Percentiles rank a stretch among this genome's conserved stretches.
Evolutionary conservation across 92 coral and sea anemone species (phyloP).

Genomic region (Phenganax marumi): DNA sequence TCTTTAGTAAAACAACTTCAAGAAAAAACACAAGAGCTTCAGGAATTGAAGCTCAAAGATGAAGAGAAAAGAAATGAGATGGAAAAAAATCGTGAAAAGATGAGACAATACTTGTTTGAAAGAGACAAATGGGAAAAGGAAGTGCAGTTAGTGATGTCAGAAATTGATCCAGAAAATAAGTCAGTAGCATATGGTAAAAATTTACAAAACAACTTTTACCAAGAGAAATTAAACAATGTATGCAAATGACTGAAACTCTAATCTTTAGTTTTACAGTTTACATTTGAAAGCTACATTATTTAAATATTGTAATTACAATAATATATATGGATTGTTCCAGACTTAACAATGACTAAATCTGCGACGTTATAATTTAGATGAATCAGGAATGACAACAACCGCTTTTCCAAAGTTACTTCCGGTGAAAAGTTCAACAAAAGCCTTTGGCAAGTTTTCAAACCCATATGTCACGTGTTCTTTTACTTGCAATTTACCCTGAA

Average conservation of each 20-base stretch:
- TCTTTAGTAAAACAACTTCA: conserved; percentile 11
- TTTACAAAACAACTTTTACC: not conserved
- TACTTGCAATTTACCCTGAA: conserved; percentile 30
- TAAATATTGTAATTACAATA: too few species aligned
- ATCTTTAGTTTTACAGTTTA: too few species aligned
- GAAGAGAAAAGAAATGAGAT: conserved; percentile 9
- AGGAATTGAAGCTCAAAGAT: not conserved
- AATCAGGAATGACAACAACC: conserved; percentile 3
- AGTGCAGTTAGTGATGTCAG: conserved; percentile 23
- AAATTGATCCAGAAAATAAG: conserved; percentile 8
- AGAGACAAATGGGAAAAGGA: conserved; percentile 35
- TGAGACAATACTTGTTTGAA: conserved; percentile 17
- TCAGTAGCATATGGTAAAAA: not conserved
- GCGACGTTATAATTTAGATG: not conserved
- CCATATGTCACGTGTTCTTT: conserved; percentile 52
- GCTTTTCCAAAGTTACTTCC: conserved; percentile 52
- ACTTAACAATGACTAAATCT: not conserved
- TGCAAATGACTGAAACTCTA: not conserved
- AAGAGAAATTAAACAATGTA: not conserved
- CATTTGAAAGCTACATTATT: too few species aligned
- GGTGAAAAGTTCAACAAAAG: conserved; percentile 42
- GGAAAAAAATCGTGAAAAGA: conserved; percentile 14
- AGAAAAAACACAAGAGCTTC: conserved; percentile 1
- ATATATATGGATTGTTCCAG: too few species aligned
- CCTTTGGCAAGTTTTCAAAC: conserved; percentile 52